Conservation (phyloP, 1,140 invertebrate species). For the Drosophila dunni region DNA sequence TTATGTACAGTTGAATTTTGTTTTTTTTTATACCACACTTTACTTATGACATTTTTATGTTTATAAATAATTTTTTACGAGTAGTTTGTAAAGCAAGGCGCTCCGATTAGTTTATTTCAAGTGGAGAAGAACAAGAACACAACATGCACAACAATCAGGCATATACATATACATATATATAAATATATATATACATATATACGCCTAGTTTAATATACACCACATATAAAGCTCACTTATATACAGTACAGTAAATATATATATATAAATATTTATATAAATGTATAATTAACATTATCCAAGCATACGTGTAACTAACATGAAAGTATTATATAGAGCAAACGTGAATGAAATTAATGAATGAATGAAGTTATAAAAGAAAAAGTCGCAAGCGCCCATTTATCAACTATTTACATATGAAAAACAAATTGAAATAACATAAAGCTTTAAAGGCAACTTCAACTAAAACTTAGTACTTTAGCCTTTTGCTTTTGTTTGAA, state of each 20-base stretch:
- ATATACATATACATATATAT: constrained; percentile 73
- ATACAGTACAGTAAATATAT: constrained; percentile 37
- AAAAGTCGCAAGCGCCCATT: constrained; percentile 79
- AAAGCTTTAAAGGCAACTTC: constrained; percentile 75
- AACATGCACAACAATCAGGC: constrained; percentile 80
- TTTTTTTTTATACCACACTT: constrained; percentile 56
- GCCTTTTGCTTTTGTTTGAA: constrained; percentile 55
- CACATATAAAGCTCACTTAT: constrained; percentile 60
- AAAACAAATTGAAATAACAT: constrained; percentile 58
- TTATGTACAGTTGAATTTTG: constrained; percentile 73
- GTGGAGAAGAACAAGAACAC: constrained; percentile 65
- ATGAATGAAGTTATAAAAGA: constrained; percentile 4
- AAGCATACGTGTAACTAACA: constrained; percentile 81
- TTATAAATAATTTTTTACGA: constrained; percentile 41
- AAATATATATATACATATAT: constrained; percentile 55
- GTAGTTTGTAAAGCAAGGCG: constrained; percentile 56
- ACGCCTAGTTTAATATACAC: constrained; percentile 61
- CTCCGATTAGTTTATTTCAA: constrained; percentile 67
- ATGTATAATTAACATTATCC: constrained; percentile 67
- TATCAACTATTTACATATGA: constrained; percentile 73
- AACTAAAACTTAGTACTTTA: constrained; percentile 46
- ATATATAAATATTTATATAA: constrained; percentile 51
- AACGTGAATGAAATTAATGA: constrained; percentile 47
- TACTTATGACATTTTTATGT: constrained; percentile 63
- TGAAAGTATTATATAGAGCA: constrained; percentile 74